A percentile compares a stretch with the other conserved stretches of the same genome.
Evolutionary conservation across 1,140 invertebrate genomes (phyloP).

Genomic region (Lanistes nyassanus): DNA sequence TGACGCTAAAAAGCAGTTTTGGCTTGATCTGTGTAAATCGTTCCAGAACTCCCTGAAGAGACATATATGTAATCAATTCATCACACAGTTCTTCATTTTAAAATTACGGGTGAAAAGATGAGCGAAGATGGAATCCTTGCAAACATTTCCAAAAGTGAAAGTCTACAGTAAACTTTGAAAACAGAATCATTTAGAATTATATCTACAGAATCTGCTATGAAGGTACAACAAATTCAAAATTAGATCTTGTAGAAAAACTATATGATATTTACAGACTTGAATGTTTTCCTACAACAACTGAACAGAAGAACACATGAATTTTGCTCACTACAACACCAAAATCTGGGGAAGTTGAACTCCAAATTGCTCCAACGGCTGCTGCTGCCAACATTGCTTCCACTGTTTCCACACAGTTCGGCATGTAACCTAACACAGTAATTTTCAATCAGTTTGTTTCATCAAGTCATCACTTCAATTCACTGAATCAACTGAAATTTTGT

Average conservation of each 20-base stretch:
- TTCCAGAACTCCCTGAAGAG: slow-evolving; percentile 67
- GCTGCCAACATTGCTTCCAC: slow-evolving; percentile 71
- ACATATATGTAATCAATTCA: not conserved
- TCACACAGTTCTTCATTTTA: not conserved
- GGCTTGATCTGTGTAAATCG: slow-evolving; percentile 70
- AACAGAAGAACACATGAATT: not conserved
- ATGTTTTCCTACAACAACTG: too few relatives aligned
- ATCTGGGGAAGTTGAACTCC: slow-evolving; percentile 73
- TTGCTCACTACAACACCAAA: slow-evolving; percentile 70
- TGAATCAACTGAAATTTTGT: too few relatives aligned
- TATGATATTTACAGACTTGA: too few relatives aligned
- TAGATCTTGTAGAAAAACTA: too few relatives aligned
- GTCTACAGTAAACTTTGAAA: not conserved
- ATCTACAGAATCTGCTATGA: too few relatives aligned
- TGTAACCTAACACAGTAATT: slow-evolving; percentile 63
- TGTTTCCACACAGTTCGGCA: slow-evolving; percentile 69
- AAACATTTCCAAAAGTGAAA: not conserved
- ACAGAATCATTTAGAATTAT: too few relatives aligned
- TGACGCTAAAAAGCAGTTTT: slow-evolving; percentile 70
- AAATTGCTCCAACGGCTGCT: slow-evolving; percentile 71
- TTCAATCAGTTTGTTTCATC: not conserved
- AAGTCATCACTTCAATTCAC: too few relatives aligned
- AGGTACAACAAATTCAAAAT: too few relatives aligned
- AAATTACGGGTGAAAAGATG: not conserved
- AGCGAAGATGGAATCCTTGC: not conserved